Evolutionary conservation across 2,113 vertebrate genomes (phyloP), one percentile per base, ranked within the genome.

Genomic region (Scytalopus superciliaris): DNA sequence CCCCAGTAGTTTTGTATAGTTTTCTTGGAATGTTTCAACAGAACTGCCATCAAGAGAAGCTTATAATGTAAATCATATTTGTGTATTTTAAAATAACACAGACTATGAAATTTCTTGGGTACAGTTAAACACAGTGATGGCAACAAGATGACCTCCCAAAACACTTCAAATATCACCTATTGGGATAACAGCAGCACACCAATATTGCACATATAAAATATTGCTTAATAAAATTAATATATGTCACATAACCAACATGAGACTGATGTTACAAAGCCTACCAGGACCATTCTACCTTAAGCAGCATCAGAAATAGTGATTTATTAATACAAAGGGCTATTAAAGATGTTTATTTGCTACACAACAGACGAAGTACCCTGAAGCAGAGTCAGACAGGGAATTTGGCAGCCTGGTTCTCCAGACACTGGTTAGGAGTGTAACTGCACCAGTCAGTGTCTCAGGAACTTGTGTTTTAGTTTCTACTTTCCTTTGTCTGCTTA

Each of bases 321-420:
- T 86, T 33, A 49, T 30, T 23, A 53, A 39, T 0, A 2, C 31
- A 21, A 68, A 35, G 30, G 10, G n/a, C 44, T 62, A 2, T 14
- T 59, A 18, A 37, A 69, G 88, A 28, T 4, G 11, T 17, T 57
- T 5, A 1, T 0, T 42, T 37, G 79, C 45, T 28, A 12, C 63
- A 19, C 17, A 24, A 24, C 17, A 37, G 42, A 44, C 15, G 42
- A 42, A 70, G 64, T 1, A 5, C 33, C 60, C 22, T 0, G 0
- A 30, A 60, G 81, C 63, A 27, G 53, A 74, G 64, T 1, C 2
- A 64, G 27, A 28, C 3, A 4, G 37, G 56, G 88, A 84, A 64
- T 50, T 24, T 3, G 23, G 82, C 66, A 75, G 5, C 66, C 22
- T 75, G 55, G 55, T 59, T 27, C 60, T 16, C 1, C 23, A 16